Percentiles rank a stretch among this genome's conserved stretches.
Conservation (phyloP, 2,113 vertebrate genomes). For the Orcinus orca region DNA sequence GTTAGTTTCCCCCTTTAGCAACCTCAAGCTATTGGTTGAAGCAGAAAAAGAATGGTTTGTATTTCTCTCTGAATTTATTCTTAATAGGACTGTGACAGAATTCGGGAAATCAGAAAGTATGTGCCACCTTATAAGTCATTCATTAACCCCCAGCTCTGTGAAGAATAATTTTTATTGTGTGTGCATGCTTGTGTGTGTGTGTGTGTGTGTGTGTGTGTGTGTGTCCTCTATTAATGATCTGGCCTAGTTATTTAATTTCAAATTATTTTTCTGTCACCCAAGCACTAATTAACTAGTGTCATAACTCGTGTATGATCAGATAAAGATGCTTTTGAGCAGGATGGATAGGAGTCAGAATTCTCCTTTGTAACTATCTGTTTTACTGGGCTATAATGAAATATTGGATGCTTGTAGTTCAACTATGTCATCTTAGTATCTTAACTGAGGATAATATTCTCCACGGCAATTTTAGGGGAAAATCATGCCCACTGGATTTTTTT, state of each 20-base stretch:
- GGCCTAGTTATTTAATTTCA: neutral
- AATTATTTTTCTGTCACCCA: neutral
- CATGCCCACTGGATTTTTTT: neutral
- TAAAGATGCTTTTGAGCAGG: neutral
- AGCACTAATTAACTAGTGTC: neutral
- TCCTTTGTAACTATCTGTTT: neutral
- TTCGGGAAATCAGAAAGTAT: neutral
- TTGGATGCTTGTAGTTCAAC: neutral
- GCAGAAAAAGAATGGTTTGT: neutral
- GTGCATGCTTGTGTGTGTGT: neutral
- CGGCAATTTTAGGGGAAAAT: neutral
- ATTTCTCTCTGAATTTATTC: slow-evolving; percentile 29
- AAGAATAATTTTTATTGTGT: neutral
- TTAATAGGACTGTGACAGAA: slow-evolving; percentile 31
- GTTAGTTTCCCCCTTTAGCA: slow-evolving; percentile 5
- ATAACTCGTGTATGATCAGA: neutral
- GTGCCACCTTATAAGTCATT: neutral
- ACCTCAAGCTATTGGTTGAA: neutral
- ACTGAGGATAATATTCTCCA: neutral
- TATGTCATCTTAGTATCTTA: neutral
- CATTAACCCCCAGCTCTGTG: neutral
- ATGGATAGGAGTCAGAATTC: neutral
- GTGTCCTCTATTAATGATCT: neutral
- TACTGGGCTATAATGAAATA: neutral
- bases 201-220: neutral